A percentile compares a stretch with the other conserved stretches of the same genome.
Evolutionary conservation across 2,113 vertebrate species (phyloP).

Genomic region (Syrmaticus mikado): DNA sequence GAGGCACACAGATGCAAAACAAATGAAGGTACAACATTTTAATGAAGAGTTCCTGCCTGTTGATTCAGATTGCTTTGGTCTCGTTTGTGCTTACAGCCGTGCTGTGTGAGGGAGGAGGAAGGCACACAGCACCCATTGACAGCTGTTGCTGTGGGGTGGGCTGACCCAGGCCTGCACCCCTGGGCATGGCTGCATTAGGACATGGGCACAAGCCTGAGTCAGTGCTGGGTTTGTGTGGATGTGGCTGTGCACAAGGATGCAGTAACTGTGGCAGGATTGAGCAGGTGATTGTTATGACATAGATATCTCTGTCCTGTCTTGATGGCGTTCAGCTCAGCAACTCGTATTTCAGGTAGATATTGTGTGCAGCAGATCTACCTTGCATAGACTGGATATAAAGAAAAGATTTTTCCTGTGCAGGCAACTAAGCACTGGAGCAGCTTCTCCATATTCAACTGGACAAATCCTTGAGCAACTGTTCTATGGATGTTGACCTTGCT

Average conservation of each 20-base stretch:
- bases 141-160: not conserved
- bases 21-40: not conserved
- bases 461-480: not conserved
- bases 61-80: not conserved
- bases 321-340: not conserved
- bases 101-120: not conserved
- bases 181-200: not conserved
- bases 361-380: not conserved
- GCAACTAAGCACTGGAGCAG: not conserved
- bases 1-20: not conserved
- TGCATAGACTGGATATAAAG: not conserved
- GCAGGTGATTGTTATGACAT: not conserved
- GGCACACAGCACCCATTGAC: not conserved
- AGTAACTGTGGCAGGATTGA: not conserved
- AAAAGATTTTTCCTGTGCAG: not conserved
- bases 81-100: not conserved
- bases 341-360: not conserved
- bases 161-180: not conserved
- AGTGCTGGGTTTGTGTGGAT: not conserved
- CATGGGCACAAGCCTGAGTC: accelerated
- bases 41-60: not conserved
- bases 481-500: not conserved
- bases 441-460: not conserved
- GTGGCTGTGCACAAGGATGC: not conserved
- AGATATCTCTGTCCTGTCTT: not conserved